A percentile compares a stretch with the other conserved stretches of the same genome.
These are phyloP conservation scores for Oncorhynchus keta DNA, from an alignment of 2,113 vertebrate genomes.

Conservation along the genomic window DNA sequence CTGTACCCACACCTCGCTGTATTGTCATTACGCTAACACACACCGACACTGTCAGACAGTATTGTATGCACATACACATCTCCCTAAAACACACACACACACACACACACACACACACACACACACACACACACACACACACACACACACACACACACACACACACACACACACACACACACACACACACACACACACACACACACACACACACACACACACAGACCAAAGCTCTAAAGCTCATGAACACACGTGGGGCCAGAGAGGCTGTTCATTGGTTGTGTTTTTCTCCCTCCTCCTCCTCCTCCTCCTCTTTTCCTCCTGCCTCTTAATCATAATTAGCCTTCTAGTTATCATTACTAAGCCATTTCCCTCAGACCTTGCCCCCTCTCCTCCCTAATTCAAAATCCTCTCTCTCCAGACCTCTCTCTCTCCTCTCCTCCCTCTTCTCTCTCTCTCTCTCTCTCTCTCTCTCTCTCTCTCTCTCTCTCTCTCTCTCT, in stretches of 20 bases:
- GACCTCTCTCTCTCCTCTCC: not conserved
- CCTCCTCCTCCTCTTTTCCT: conserved; percentile 1
- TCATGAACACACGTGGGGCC: conserved; percentile 10
- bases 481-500: not conserved
- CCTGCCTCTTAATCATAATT: conserved; percentile 49
- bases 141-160: too few species aligned
- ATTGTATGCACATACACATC: not conserved
- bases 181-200: too few species aligned
- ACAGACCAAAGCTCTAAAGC: not conserved
- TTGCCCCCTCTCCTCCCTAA: conserved; percentile 20
- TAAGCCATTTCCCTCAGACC: conserved; percentile 44
- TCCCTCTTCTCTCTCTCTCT: not conserved
- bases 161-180: too few species aligned
- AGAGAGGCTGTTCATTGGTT: conserved; percentile 43
- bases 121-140: too few species aligned
- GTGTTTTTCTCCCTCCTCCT: not conserved
- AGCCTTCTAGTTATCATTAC: conserved; percentile 50
- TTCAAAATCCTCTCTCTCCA: not conserved
- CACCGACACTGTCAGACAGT: not conserved
- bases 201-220: too few species aligned
- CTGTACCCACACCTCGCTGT: not conserved
- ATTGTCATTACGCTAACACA: not conserved
- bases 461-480: not conserved
- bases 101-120: too few species aligned
- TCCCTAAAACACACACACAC: not conserved